Percentiles rank a stretch among this genome's conserved stretches.
Conservation (phyloP, 1,140 invertebrate species). For the Colletes gigas region DNA sequence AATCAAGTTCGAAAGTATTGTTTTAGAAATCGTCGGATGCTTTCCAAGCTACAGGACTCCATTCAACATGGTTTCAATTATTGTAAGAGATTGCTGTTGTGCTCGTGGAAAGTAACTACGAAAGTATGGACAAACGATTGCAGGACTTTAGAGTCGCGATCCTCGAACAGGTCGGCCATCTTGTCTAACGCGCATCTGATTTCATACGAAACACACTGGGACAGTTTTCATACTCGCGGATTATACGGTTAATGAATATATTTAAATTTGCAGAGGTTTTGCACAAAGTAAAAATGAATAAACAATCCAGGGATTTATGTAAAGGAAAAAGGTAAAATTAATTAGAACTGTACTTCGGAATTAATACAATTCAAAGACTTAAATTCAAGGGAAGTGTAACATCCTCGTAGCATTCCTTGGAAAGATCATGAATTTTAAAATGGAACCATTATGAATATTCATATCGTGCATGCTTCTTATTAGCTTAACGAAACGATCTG, state of each 20-base stretch:
- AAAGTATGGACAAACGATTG: background rate
- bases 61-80: background rate
- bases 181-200: no score
- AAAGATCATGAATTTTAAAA: conserved; percentile 13
- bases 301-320: no score
- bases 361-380: conserved; percentile 1
- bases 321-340: background rate
- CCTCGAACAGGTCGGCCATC: no score
- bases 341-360: background rate
- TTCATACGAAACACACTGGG: no score
- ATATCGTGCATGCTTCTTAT: background rate
- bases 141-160: no score
- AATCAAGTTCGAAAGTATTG: conserved; percentile 17
- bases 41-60: background rate
- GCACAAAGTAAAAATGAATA: no score
- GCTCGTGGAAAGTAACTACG: background rate
- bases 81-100: background rate
- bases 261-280: no score
- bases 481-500: conserved; percentile 2
- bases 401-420: background rate
- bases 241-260: no score
- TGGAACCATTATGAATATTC: background rate
- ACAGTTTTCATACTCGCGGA: no score
- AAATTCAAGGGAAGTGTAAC: background rate
- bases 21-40: conserved; percentile 5